Base-by-base conservation (phyloP, 1,140 invertebrate species). In the Hydropsyche tenuis region DNA sequence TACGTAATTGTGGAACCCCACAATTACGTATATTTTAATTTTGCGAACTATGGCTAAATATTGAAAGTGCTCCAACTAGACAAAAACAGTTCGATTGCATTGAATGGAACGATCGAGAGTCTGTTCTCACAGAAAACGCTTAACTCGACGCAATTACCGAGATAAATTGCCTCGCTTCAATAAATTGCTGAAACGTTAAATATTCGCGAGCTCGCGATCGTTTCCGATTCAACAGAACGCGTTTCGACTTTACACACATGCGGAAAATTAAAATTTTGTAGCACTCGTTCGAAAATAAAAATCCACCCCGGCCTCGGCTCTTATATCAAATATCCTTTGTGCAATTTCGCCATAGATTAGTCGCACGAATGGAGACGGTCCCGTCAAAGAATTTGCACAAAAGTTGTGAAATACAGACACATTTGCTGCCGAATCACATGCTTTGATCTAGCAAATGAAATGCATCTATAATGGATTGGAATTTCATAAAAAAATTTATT, bases 161-260 rank as follows among this genome's bases (percentile, higher is more conserved):
- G 56, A 22, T 60, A 60, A 60, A 60, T 60, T 60, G 56, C 22
- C 56, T 60, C 30, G 56, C 56, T 60, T 60, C 56, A 60, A 23
- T 20, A 25, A 20, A 18, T 22, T 20, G 56, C 56, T 25, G 56
- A 60, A 60, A 60, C 56, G 56, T 60, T 60, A 60, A 60, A 20
- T 60, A 60, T 60, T 60, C 22, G 18, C 56, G 23, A 20, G n/a
- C 22, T 60, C 30, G 22, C 18, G 23, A 60, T 60, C 22, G 56
- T 60, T 60, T 60, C 22, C 56, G 22, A 25, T 12, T 25, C 23
- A 37, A 4, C 9, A 9, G 30, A 37, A 37, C 30, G n/a, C n/a
- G 9, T 37, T 37, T 37, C 30, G 30, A 9, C 30, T 4, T 37
- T 37, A 37, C 30, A 37, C n/a, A n/a, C 30, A 37, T 37, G 9